Evolutionary conservation across 2,888 invertebrate species (phyloP), one percentile per base, ranked within the genome.

Genomic region (Dinocampus coccinellae): DNA sequence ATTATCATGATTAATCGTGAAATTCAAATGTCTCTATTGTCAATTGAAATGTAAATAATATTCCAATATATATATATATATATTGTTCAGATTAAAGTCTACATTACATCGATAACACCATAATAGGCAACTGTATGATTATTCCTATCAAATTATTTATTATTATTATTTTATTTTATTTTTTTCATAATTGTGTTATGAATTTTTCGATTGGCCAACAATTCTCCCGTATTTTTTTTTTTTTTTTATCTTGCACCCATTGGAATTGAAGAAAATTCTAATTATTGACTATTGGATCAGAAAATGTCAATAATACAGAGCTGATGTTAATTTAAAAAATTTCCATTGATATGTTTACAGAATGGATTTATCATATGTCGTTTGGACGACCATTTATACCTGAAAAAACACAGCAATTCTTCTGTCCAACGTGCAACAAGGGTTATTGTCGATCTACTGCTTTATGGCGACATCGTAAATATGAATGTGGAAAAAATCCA

Each of bases 401-500:
- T 16, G 16, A 47, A 9, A 47, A 16, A 47, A 16, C n/a, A 62
- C 47, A 47, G 16, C 67, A 69, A 57, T 26, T 7, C 26, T 57
- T 80, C 73, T 82, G 83, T 75, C 71, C 79, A 29, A 75, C 73
- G 39, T 86, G 85, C 69, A 81, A 80, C 55, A 81, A 82, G 61
- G 73, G 62, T 7, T 87, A 86, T 73, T 81, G 80, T 67, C 80
- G 80, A 69, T 78, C 79, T 47, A 77, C 78, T 53, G 81, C 81
- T 47, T 76, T 87, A 24, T 79, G 76, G 63, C 73, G 86, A 22
- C 88, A 88, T 74, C 76, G 80, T 10, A 83, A 79, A 61, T 85
- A 85, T 76, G 88, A 87, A 73, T 88, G 88, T 73, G 85, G 85
- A 24, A 82, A 83, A 71, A 80, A 80, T 24, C 85, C 85, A 3